phyloP scores from a whole-genome alignment of 2,797 vertebrate genomes.

The Natrix natrix region DNA sequence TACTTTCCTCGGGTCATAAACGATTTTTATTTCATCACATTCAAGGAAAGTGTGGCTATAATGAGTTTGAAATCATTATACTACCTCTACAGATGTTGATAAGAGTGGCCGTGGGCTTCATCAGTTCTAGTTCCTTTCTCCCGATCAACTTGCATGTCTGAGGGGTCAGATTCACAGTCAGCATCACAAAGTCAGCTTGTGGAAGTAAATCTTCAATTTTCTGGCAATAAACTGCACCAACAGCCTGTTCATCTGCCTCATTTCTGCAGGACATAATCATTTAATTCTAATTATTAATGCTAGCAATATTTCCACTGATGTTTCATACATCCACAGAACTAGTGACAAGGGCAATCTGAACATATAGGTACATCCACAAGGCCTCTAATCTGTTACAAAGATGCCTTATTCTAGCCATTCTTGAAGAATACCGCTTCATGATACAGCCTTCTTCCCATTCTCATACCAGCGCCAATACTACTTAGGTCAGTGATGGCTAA shows the following conservation, averaged over 20 bases:
- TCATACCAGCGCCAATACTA: background rate
- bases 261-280: constrained; percentile 61
- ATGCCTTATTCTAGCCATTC: background rate
- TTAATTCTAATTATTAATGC: background rate
- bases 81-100: constrained; percentile 80
- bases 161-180: constrained; percentile 71
- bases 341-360: background rate
- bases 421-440: background rate
- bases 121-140: constrained; percentile 73
- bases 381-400: background rate
- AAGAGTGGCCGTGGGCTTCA: constrained; percentile 77
- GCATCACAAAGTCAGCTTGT: constrained; percentile 78
- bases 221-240: constrained; percentile 75
- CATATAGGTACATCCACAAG: background rate
- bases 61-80: background rate
- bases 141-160: constrained; percentile 73
- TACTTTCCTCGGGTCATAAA: background rate
- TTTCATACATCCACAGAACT: background rate
- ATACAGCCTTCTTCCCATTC: background rate
- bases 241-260: constrained; percentile 71
- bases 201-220: constrained; percentile 77
- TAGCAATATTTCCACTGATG: background rate
- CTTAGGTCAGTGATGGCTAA: background rate
- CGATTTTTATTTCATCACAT: background rate
- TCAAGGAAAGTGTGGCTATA: background rate